Evolutionary conservation across 1,140 invertebrate genomes (phyloP), one percentile per base, ranked within the genome.

Genomic region (Magallana ariakensis): DNA sequence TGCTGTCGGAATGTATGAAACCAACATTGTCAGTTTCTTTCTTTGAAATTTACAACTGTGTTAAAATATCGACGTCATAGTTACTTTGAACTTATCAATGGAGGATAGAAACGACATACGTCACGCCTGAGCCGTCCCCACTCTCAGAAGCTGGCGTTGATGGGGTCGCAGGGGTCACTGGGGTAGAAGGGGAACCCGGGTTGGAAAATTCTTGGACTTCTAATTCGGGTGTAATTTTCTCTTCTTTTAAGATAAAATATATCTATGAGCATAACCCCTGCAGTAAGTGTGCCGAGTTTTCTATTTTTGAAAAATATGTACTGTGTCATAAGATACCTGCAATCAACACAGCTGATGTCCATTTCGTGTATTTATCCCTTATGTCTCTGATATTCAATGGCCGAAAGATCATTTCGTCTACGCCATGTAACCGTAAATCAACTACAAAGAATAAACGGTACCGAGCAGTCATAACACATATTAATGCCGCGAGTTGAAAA

Each of bases 401-500:
- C 57, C 90, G 87, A 11, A 91, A 66, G 11, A 90, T 70, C 9
- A 91, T 89, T 19, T 91, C 90, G 33, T 91, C 91, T 53, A 92
- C 90, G 0, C 91, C 91, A 85, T 92, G 91, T 22, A 90, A 88
- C 10, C 88, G n/a, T 1, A 92, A 55, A 81, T 92, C 91, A 66
- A 90, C 91, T 92, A 66, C 66, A 90, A 88, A 13, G 58, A 22
- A 87, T 58, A 22, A 84, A 58, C 57, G 33, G 33, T 46, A 46
- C 33, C 33, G 33, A 46, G 33, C 33, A 46, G 33, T 46, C 33
- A 46, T 46, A 46, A 62, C 60, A 4, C 19, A 62, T 19, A 19
- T n/a, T n/a, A n/a, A n/a, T n/a, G n/a, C n/a, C n/a, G n/a, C n/a
- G n/a, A n/a, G n/a, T n/a, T n/a, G n/a, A n/a, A n/a, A n/a, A n/a